Conservation (phyloP, 2,113 vertebrate species). For the Trogon melanurus region DNA sequence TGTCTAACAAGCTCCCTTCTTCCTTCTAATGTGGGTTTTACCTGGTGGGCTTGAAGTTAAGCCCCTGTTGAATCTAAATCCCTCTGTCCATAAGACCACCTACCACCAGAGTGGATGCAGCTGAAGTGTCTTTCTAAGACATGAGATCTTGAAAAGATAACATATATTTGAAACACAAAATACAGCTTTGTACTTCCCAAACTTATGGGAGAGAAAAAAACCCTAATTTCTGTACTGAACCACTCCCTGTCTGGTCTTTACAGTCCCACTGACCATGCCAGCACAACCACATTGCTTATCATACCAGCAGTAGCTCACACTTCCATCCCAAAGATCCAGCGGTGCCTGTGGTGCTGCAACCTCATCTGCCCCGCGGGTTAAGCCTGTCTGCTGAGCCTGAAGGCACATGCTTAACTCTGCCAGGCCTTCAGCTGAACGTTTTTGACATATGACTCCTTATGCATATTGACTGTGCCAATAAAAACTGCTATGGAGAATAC, state of each 20-base stretch:
- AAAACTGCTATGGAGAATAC: background rate
- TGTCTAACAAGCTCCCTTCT: background rate
- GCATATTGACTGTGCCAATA: background rate
- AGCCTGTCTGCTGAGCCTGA: background rate
- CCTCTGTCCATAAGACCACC: background rate
- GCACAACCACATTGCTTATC: background rate
- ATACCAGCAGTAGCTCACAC: background rate
- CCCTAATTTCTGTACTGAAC: background rate
- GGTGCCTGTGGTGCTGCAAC: background rate
- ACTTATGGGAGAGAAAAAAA: background rate
- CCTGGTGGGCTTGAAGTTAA: background rate
- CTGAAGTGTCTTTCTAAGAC: background rate
- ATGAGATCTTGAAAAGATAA: background rate
- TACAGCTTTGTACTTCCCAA: background rate
- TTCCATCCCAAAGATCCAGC: background rate
- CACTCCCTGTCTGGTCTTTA: background rate
- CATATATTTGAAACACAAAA: background rate
- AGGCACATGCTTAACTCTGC: background rate
- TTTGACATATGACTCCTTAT: background rate
- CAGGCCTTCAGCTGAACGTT: background rate
- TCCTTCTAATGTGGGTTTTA: background rate
- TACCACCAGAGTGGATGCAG: rapidly evolving
- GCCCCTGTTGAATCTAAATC: background rate
- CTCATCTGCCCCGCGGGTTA: background rate
- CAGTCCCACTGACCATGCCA: background rate